Conservation (phyloP, 2,113 vertebrate genomes). For the Osmerus mordax region DNA sequence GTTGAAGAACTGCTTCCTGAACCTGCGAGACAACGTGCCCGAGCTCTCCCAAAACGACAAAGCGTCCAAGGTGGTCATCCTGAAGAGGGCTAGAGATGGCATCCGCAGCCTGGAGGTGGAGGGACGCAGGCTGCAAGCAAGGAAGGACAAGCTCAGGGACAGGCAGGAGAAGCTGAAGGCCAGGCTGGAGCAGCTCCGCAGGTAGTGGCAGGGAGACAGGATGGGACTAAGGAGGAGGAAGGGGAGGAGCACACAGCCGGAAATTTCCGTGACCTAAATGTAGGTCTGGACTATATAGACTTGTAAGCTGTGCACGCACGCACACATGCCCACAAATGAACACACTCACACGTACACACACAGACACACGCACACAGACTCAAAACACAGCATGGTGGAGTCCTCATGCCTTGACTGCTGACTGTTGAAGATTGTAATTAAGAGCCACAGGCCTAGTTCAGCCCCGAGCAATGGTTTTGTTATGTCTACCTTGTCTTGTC, state of each 20-base stretch:
- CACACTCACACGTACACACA: not conserved
- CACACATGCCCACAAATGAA: not conserved
- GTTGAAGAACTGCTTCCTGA: slow-evolving; percentile 76
- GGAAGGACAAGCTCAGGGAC: slow-evolving; percentile 51
- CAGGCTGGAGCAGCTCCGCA: slow-evolving; percentile 55
- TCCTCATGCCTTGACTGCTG: slow-evolving; percentile 56
- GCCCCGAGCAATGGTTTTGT: not conserved
- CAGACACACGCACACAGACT: not conserved
- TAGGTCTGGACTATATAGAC: slow-evolving; percentile 8
- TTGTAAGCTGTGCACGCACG: not conserved
- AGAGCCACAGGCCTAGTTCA: not conserved
- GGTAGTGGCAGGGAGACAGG: slow-evolving; percentile 27
- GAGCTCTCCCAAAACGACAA: slow-evolving; percentile 77
- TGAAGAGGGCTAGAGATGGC: slow-evolving; percentile 74
- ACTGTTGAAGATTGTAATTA: slow-evolving; percentile 49
- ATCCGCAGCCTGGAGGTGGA: slow-evolving; percentile 67
- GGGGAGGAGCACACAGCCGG: slow-evolving; percentile 30
- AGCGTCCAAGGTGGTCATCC: slow-evolving; percentile 78
- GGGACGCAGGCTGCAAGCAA: slow-evolving; percentile 47
- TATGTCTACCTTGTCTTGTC: not conserved
- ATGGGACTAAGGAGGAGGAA: not conserved
- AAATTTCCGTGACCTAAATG: slow-evolving; percentile 30
- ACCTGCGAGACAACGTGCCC: slow-evolving; percentile 71
- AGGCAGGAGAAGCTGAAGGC: slow-evolving; percentile 65
- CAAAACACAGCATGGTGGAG: slow-evolving; percentile 24